These are phyloP conservation scores for Agapetus fuscipes DNA, from an alignment of 2,888 invertebrate species.

Conservation along the genomic window DNA sequence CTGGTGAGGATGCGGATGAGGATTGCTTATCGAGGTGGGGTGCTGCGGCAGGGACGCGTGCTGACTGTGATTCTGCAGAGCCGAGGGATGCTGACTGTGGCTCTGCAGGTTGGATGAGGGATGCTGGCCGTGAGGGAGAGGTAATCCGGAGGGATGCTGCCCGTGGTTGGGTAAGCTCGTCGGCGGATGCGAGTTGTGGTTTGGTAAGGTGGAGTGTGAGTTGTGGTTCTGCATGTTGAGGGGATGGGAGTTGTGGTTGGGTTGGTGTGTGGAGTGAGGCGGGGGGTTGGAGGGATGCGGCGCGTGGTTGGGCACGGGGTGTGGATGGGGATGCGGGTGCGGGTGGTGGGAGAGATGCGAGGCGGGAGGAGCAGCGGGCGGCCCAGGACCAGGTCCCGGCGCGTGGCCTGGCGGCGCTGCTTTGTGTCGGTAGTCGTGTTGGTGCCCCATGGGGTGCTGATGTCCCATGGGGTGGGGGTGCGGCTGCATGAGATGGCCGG, in stretches of 20 bases:
- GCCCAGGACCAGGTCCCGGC: constrained; percentile 22
- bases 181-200: constrained; percentile 17
- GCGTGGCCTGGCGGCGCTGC: constrained; percentile 31
- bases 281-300: constrained; percentile 8
- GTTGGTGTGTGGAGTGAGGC: constrained; percentile 8
- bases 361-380: constrained; percentile 22
- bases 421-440: constrained; percentile 11
- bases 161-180: constrained; percentile 20
- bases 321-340: constrained; percentile 31
- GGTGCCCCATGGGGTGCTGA: background rate
- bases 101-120: constrained; percentile 15
- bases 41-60: constrained; percentile 20
- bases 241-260: constrained; percentile 12
- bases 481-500: constrained; percentile 24
- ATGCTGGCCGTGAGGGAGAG: constrained; percentile 21
- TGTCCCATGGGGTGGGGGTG: constrained; percentile 23
- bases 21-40: constrained; percentile 4
- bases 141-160: constrained; percentile 25
- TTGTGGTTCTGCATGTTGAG: constrained; percentile 14
- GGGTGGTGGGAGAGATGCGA: constrained; percentile 30
- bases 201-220: constrained; percentile 14
- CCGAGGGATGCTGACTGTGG: constrained; percentile 15
- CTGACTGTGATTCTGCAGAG: constrained; percentile 17
- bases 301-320: constrained; percentile 34
- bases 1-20: constrained; percentile 10